phyloP scores from a whole-genome alignment of 2,113 vertebrate species.

The Hyperoodon ampullatus region DNA sequence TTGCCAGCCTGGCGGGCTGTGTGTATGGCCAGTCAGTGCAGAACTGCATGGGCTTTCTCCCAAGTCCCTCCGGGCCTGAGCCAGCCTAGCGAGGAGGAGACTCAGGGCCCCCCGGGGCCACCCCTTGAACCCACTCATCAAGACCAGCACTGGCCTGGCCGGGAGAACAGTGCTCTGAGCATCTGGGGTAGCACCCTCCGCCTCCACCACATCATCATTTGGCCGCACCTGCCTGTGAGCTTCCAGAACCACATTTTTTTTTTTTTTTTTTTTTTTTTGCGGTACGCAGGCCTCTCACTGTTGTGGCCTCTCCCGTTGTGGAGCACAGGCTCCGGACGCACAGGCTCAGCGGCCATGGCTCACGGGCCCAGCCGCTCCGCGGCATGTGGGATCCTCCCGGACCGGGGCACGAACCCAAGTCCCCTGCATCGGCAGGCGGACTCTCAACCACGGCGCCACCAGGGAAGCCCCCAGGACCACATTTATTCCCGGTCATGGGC shows the following conservation, averaged over 20 bases:
- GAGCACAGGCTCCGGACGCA: too few species aligned
- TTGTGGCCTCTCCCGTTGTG: too few species aligned
- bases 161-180: background rate
- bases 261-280: too few species aligned
- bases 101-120: background rate
- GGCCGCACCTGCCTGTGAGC: background rate
- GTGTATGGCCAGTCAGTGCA: background rate
- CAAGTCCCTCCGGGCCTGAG: background rate
- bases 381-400: too few species aligned
- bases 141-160: background rate
- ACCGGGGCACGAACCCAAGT: too few species aligned
- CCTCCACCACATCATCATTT: background rate
- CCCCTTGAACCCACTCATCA: background rate
- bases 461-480: background rate
- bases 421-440: too few species aligned
- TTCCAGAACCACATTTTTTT: slow-evolving; percentile 2
- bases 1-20: background rate
- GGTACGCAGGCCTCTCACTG: too few species aligned
- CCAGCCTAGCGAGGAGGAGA: background rate
- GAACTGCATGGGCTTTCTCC: background rate
- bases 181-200: background rate
- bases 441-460: too few species aligned
- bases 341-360: too few species aligned
- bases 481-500: background rate
- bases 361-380: too few species aligned